Base-by-base conservation (phyloP, 2,797 vertebrate genomes). In the Echeneis naucrates region DNA sequence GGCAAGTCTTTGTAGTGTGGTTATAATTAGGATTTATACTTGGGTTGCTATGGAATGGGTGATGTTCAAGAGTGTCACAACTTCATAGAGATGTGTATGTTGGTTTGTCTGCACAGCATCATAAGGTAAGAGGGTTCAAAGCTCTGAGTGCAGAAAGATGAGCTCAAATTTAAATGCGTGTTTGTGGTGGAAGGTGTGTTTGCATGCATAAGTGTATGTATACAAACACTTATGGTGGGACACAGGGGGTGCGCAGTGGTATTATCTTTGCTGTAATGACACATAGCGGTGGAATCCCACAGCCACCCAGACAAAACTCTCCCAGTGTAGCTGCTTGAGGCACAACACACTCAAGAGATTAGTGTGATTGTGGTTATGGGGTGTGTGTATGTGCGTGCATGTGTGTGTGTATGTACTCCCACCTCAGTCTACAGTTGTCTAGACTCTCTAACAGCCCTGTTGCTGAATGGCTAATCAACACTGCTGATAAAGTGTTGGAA, bases 381-480 rank as follows among this genome's bases (percentile, higher is more conserved):
- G 75, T 76, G 75, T 87, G 81, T 59, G 40, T 53, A 72, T 30
- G n/a, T n/a, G n/a, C n/a, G n/a, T n/a, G n/a, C n/a, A n/a, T n/a
- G n/a, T n/a, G n/a, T n/a, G n/a, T n/a, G 75, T 76, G 75, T 87
- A 81, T 59, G 40, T 53, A 61, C 85, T 81, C 80, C 72, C 70
- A 80, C 76, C 48, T 74, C 63, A 67, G 72, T 82, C 81, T 78
- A 50, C 59, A 57, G 56, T 56, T 47, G 90, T 91, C 88, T 92
- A 92, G 88, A 91, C 91, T 88, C 67, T 82, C 74, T 85, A 87
- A 88, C 78, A 87, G 82, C 73, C 72, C 76, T 60, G 70, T 65
- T 62, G 70, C 76, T 68, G 62, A 88, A 84, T 72, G 17, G 65
- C 65, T 89, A 83, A 87, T 92, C 82, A 90, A 76, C 80, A 59